Conservation (phyloP, 2,113 vertebrate species). For the Typhlomys cinereus region DNA sequence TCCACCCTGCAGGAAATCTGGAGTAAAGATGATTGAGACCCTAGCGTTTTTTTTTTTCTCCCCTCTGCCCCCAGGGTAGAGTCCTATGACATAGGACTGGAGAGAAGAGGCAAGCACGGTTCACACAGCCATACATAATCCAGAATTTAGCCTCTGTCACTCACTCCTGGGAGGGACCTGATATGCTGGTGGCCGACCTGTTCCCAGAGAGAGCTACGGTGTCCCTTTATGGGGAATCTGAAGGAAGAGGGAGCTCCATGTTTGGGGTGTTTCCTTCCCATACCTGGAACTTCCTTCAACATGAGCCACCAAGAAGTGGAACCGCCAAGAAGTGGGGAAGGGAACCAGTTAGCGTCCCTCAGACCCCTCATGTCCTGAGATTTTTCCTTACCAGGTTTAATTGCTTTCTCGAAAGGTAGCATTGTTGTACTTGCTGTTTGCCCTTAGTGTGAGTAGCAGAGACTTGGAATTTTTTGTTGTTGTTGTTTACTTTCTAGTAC, state of each 20-base stretch:
- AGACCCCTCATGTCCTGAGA: neutral
- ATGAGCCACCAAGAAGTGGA: neutral
- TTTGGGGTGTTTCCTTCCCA: neutral
- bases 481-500: neutral
- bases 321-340: too few relatives aligned
- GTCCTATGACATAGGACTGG: neutral
- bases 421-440: neutral
- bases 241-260: neutral
- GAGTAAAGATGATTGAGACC: neutral
- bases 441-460: neutral
- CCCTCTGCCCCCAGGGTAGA: too few relatives aligned
- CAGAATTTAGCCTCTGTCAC: neutral
- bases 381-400: neutral
- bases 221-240: neutral
- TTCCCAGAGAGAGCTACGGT: neutral
- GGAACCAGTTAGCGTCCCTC: too few relatives aligned
- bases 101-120: neutral
- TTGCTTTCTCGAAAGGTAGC: slow-evolving; percentile 1
- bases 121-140: neutral
- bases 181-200: neutral
- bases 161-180: neutral
- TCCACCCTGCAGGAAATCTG: neutral
- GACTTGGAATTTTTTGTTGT: neutral
- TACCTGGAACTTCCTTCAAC: neutral
- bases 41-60: too few relatives aligned